These are phyloP conservation scores for Norana najaformis DNA, from an alignment of 2,888 invertebrate species.

Conservation along the genomic window DNA sequence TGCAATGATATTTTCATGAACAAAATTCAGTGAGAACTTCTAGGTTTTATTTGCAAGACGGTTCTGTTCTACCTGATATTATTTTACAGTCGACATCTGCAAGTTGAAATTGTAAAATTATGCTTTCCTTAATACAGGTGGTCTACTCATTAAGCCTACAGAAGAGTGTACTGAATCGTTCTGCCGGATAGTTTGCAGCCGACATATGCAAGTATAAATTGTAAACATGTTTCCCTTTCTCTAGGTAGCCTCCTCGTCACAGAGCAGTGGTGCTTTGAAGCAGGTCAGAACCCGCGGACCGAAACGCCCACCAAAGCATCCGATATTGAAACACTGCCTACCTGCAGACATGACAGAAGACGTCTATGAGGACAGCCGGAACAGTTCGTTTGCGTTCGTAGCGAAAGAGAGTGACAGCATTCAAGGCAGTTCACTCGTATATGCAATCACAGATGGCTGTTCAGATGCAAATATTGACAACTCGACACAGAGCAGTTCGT, in stretches of 20 bases:
- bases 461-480: neutral
- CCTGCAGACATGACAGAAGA: neutral
- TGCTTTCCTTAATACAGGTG: neutral
- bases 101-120: neutral
- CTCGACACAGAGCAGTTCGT: neutral
- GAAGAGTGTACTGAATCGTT: no score
- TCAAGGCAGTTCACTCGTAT: neutral
- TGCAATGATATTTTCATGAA: no score
- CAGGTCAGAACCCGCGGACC: no score
- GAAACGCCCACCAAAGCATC: neutral
- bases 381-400: neutral
- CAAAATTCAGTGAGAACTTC: no score
- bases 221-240: no score
- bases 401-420: neutral
- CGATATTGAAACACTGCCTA: neutral
- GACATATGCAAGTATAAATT: no score
- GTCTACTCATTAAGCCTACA: no score
- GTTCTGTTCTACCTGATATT: neutral
- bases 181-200: no score
- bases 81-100: neutral
- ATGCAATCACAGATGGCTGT: neutral
- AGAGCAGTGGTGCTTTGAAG: neutral
- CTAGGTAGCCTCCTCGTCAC: neutral
- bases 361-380: neutral
- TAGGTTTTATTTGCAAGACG: neutral